Conservation (phyloP, 2,113 vertebrate species). For the Tonatia bakeri region DNA sequence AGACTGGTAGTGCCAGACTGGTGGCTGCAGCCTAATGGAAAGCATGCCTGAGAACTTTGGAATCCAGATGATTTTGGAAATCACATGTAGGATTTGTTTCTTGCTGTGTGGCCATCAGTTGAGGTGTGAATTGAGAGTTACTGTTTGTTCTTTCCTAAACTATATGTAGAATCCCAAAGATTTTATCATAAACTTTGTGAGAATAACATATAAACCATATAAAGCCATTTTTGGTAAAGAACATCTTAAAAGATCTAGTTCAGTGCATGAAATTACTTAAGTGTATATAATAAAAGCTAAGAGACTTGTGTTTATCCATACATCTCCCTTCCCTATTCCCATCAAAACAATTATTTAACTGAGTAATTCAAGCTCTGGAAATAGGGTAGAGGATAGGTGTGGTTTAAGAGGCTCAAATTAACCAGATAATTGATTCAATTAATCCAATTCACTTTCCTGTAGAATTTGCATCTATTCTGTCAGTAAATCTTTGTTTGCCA, state of each 20-base stretch:
- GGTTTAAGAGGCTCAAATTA: background rate
- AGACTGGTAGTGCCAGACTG: background rate
- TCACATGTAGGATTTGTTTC: background rate
- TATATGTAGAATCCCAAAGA: background rate
- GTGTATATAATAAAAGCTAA: background rate
- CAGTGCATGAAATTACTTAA: background rate
- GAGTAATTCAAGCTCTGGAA: background rate
- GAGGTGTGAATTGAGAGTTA: background rate
- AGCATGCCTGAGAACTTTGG: background rate
- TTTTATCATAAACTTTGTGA: slow-evolving; percentile 25
- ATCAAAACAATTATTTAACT: background rate
- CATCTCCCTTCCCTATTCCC: background rate
- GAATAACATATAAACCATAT: background rate
- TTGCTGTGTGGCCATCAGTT: background rate
- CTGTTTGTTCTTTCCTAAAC: background rate
- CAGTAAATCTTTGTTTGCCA: background rate
- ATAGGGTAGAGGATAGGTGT: background rate
- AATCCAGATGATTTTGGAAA: slow-evolving; percentile 23
- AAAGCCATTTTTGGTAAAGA: background rate
- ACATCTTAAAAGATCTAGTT: slow-evolving; percentile 1
- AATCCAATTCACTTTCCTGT: background rate
- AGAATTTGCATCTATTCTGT: background rate
- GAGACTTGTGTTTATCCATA: background rate
- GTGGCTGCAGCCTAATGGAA: background rate
- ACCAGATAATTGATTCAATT: background rate